Evolutionary conservation across 2,113 vertebrate species (phyloP).

Genomic region (Bungarus multicinctus): DNA sequence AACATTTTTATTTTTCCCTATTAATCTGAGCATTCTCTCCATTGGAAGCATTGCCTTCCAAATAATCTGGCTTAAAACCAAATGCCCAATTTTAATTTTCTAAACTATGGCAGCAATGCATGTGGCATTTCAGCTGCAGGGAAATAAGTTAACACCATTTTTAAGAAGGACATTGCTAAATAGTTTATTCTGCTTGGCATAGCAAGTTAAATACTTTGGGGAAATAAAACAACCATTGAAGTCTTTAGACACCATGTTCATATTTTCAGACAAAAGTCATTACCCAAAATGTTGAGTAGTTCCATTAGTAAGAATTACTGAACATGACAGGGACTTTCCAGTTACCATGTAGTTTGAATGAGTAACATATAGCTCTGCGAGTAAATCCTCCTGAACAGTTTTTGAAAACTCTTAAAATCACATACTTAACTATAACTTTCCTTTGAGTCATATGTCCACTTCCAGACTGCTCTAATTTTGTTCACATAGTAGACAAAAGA

Average conservation of each 20-base stretch:
- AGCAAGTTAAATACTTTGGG: slow-evolving; percentile 36
- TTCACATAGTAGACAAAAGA: slow-evolving; percentile 46
- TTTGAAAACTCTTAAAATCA: slow-evolving; percentile 38
- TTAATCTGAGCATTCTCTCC: slow-evolving; percentile 12
- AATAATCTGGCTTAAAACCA: slow-evolving; percentile 28
- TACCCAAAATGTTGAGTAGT: slow-evolving; percentile 33
- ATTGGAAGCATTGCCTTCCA: slow-evolving; percentile 24
- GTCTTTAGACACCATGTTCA: slow-evolving; percentile 14
- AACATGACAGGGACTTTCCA: slow-evolving; percentile 31
- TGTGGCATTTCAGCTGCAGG: slow-evolving; percentile 55
- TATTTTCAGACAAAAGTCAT: slow-evolving; percentile 43
- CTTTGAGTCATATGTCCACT: slow-evolving; percentile 50
- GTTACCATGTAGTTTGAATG: slow-evolving; percentile 5
- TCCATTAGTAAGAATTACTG: slow-evolving; percentile 7
- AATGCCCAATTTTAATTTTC: slow-evolving; percentile 50
- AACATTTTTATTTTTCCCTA: slow-evolving; percentile 36
- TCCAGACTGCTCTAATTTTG: slow-evolving; percentile 46
- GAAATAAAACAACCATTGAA: slow-evolving; percentile 39
- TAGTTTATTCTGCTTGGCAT: slow-evolving; percentile 24
- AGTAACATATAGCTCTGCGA: slow-evolving; percentile 31
- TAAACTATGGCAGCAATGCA: slow-evolving; percentile 39
- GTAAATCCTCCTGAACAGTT: slow-evolving; percentile 35
- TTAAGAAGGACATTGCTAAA: slow-evolving; percentile 34
- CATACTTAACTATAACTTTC: slow-evolving; percentile 51
- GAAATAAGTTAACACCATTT: slow-evolving; percentile 47